phyloP scores from a whole-genome alignment of 2,888 invertebrate genomes.

The Bombylius major region DNA sequence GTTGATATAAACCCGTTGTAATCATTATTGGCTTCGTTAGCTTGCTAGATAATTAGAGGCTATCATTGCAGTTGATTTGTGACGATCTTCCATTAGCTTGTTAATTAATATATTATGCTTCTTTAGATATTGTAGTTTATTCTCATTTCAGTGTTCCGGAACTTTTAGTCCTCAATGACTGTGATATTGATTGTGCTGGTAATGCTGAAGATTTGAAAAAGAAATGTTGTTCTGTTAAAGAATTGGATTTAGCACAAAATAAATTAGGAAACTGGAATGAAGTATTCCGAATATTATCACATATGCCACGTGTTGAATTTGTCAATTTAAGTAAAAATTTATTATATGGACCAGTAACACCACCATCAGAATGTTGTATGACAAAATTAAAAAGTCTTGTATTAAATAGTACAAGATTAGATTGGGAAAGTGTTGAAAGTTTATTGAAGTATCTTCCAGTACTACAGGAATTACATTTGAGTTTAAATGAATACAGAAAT shows the following conservation, averaged over 20 bases:
- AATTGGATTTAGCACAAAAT: constrained; percentile 88
- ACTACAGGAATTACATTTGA: constrained; percentile 83
- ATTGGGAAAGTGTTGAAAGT: constrained; percentile 70
- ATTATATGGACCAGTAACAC: constrained; percentile 53
- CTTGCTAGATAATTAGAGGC: too few species aligned
- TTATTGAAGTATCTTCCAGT: constrained; percentile 63
- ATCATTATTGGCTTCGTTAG: background rate
- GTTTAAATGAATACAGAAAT: constrained; percentile 74
- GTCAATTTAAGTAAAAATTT: constrained; percentile 86
- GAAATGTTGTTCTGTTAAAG: constrained; percentile 81
- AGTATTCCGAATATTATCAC: constrained; percentile 75
- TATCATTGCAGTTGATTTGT: too few species aligned
- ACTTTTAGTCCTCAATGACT: constrained; percentile 76
- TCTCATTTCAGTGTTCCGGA: constrained; percentile 54
- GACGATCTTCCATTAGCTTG: too few species aligned
- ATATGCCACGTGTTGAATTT: constrained; percentile 81
- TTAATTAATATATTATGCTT: too few species aligned
- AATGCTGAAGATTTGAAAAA: constrained; percentile 64
- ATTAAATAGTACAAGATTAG: constrained; percentile 74
- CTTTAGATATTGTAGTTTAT: background rate
- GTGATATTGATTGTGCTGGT: constrained; percentile 82
- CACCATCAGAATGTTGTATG: constrained; percentile 27
- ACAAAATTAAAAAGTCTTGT: constrained; percentile 62
- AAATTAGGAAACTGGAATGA: constrained; percentile 80
- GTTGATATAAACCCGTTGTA: background rate